Evolutionary conservation across 2,113 vertebrate species (phyloP).

Genomic region (Strigops habroptila): DNA sequence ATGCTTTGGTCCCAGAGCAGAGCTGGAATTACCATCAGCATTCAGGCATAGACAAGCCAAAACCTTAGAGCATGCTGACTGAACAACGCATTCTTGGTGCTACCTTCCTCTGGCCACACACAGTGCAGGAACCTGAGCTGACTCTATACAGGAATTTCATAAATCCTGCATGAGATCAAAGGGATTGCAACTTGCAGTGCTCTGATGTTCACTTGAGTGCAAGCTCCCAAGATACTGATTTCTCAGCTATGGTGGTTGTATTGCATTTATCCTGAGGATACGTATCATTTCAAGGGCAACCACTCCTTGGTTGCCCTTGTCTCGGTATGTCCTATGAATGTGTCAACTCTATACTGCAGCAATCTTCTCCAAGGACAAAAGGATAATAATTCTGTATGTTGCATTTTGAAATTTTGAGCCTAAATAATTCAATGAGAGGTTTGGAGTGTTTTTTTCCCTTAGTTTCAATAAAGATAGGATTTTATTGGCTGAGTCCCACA

Average conservation of each 20-base stretch:
- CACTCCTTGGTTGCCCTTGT: neutral
- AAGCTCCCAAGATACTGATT: neutral
- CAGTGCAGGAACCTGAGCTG: neutral
- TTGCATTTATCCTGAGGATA: neutral
- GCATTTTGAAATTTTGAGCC: neutral
- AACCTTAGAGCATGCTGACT: neutral
- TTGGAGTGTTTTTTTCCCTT: neutral
- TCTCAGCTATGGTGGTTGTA: neutral
- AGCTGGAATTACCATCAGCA: neutral
- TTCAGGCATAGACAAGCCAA: neutral
- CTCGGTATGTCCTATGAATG: neutral
- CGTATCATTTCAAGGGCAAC: neutral
- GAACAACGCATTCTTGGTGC: neutral
- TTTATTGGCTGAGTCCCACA: neutral
- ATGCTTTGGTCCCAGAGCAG: neutral
- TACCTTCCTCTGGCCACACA: neutral
- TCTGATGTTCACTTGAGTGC: neutral
- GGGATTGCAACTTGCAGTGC: neutral
- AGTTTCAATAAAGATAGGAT: neutral
- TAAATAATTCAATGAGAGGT: neutral
- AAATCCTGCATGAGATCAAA: neutral
- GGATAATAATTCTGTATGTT: neutral
- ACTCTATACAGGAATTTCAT: neutral
- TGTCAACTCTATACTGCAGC: neutral
- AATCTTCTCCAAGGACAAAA: neutral